phyloP scores from a whole-genome alignment of 2,888 invertebrate genomes.

The Dryobotodes eremita region DNA sequence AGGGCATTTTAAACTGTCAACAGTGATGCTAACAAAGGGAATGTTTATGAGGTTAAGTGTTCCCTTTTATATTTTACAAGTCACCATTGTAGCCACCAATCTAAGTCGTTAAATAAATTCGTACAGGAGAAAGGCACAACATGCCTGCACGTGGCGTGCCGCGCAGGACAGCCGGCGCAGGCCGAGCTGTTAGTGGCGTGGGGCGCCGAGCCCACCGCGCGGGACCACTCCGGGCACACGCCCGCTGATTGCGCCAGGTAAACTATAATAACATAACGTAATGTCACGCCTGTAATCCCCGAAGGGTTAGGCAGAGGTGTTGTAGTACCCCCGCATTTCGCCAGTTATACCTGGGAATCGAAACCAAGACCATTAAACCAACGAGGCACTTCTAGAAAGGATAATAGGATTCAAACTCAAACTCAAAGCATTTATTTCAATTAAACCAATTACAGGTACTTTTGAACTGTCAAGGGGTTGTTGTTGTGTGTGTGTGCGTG shows the following conservation, averaged over 20 bases:
- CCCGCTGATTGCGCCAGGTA: slow-evolving; percentile 93
- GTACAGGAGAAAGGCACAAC: slow-evolving; percentile 96
- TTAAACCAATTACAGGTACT: too few relatives aligned
- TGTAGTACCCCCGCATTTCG: too few relatives aligned
- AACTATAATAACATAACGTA: background rate
- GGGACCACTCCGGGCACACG: slow-evolving; percentile 94
- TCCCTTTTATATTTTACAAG: background rate
- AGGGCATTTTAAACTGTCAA: too few relatives aligned
- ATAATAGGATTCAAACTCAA: too few relatives aligned
- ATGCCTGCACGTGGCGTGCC: slow-evolving; percentile 98
- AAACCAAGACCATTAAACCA: background rate
- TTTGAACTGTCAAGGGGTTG: too few relatives aligned
- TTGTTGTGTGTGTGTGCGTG: too few relatives aligned
- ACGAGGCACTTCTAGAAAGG: background rate
- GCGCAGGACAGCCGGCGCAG: slow-evolving; percentile 97
- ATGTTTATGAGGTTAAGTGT: background rate
- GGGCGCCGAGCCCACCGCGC: slow-evolving; percentile 97
- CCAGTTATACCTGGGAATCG: background rate
- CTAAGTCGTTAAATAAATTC: too few relatives aligned
- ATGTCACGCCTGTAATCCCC: too few relatives aligned
- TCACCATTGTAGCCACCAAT: background rate
- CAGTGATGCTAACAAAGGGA: too few relatives aligned
- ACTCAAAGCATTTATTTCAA: too few relatives aligned
- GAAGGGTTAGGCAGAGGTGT: background rate
- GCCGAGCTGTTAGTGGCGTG: slow-evolving; percentile 97